Evolutionary conservation across 2,113 vertebrate genomes (phyloP).

Genomic region (Equus przewalskii): DNA sequence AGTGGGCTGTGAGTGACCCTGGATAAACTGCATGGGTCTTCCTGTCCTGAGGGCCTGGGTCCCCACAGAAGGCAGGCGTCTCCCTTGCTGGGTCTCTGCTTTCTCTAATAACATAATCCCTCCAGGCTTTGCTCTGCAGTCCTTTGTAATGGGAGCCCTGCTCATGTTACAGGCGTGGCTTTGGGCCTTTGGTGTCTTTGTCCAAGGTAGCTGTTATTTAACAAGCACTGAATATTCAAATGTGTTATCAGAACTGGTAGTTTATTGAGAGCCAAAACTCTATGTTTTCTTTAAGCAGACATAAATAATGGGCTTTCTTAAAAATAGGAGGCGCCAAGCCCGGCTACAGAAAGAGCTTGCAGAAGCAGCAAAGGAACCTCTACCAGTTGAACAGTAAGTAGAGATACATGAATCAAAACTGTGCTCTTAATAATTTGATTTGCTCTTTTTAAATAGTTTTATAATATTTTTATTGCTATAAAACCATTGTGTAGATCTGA

Average conservation of each 20-base stretch:
- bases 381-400: constrained; percentile 96
- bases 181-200: background rate
- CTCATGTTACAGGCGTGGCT: too few species aligned
- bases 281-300: background rate
- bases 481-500: background rate
- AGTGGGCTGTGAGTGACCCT: background rate
- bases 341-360: constrained; percentile 98
- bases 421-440: background rate
- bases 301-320: background rate
- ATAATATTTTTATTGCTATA: background rate
- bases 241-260: background rate
- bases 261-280: background rate
- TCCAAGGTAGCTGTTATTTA: background rate
- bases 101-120: background rate
- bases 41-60: background rate
- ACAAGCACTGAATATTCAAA: background rate
- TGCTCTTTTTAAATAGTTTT: background rate
- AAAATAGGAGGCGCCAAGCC: constrained; percentile 93
- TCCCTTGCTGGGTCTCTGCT: background rate
- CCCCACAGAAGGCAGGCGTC: background rate
- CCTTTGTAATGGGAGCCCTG: background rate
- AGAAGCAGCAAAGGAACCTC: constrained; percentile 97
- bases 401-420: fast-evolving
- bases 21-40: fast-evolving
- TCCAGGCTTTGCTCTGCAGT: background rate